Conservation (phyloP, 2,797 vertebrate genomes). For the Arctocebus calabarensis region DNA sequence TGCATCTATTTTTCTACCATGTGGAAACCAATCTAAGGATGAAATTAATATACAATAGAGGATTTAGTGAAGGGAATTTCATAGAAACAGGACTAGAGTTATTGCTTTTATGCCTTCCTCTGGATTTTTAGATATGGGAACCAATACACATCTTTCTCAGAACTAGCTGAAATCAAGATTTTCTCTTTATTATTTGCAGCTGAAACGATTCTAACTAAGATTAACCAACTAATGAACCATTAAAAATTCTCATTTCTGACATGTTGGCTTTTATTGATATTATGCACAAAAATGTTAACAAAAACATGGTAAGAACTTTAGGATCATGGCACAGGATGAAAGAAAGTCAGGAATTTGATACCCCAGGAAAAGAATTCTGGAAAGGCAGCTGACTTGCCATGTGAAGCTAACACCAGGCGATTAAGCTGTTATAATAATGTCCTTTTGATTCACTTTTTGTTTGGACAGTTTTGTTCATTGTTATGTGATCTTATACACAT, state of each 20-base stretch:
- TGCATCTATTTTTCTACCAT: neutral
- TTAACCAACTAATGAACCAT: conserved; percentile 3
- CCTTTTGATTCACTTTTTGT: conserved; percentile 42
- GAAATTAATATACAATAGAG: neutral
- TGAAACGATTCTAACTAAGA: neutral
- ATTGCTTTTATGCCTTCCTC: neutral
- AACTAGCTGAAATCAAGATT: neutral
- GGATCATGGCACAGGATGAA: conserved; percentile 23
- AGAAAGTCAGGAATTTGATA: conserved; percentile 47
- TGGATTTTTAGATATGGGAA: neutral
- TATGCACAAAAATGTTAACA: conserved; percentile 35
- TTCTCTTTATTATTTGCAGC: neutral
- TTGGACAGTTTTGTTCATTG: conserved; percentile 24
- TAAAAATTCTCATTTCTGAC: conserved; percentile 46
- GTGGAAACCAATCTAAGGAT: neutral
- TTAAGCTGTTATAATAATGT: neutral
- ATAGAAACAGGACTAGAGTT: neutral
- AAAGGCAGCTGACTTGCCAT: conserved; percentile 1
- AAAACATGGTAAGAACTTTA: conserved; percentile 9
- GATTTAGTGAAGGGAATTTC: neutral
- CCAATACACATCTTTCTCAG: neutral
- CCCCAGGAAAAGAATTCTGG: conserved; percentile 14
- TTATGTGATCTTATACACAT: neutral
- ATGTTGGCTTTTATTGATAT: conserved; percentile 38
- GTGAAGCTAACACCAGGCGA: neutral